phyloP scores from a whole-genome alignment of 2,113 vertebrate species.

The Phalacrocorax brasilianus region DNA sequence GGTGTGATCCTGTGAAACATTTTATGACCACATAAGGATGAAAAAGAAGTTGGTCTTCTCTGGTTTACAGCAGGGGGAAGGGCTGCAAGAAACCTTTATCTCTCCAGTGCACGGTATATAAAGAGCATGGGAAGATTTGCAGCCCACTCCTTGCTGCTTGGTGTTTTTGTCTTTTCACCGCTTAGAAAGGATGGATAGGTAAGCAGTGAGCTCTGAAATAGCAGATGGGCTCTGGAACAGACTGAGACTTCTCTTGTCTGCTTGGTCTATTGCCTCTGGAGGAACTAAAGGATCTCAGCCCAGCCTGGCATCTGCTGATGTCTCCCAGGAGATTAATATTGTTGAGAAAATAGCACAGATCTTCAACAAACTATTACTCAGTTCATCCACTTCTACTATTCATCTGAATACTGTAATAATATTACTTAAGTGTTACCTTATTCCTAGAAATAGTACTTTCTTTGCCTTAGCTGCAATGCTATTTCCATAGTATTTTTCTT shows the following conservation, averaged over 20 bases:
- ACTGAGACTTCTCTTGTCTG: background rate
- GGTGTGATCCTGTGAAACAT: background rate
- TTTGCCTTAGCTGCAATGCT: background rate
- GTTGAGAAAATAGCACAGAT: background rate
- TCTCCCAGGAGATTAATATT: background rate
- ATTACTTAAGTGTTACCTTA: background rate
- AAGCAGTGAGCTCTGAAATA: background rate
- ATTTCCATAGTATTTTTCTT: background rate
- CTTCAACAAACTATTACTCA: background rate
- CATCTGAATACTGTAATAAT: background rate
- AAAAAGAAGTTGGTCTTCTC: background rate
- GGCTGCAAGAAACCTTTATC: constrained; percentile 2
- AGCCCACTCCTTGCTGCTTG: background rate
- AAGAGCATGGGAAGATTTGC: background rate
- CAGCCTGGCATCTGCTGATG: background rate
- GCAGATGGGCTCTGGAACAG: background rate
- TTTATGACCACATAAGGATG: background rate
- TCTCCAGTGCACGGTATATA: background rate
- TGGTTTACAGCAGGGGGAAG: background rate
- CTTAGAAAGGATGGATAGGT: background rate
- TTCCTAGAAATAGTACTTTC: background rate
- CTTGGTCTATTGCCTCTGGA: background rate
- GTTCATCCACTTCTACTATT: background rate
- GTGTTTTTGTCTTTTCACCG: background rate
- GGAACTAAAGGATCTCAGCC: background rate